Conservation (phyloP, 2,888 invertebrate species). For the Formica aserva region DNA sequence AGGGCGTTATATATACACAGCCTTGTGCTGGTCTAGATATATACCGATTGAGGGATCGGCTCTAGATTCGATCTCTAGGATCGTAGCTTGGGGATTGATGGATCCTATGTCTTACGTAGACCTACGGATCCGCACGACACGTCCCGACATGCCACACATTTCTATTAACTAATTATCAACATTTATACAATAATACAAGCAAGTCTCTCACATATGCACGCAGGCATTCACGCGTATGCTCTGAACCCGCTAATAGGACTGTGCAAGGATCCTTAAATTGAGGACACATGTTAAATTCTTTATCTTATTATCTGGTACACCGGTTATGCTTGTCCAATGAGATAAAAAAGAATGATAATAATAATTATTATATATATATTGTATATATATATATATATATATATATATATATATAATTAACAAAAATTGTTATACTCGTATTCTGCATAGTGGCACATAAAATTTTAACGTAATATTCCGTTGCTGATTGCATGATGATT, state of each 20-base stretch:
- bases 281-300: neutral
- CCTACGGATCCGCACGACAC: slow-evolving; percentile 35
- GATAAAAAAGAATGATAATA: neutral
- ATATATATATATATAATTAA: slow-evolving; percentile 29
- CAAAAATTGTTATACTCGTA: slow-evolving; percentile 26
- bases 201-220: slow-evolving; percentile 74
- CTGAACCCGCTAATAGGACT: slow-evolving; percentile 64
- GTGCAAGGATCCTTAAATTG: slow-evolving; percentile 62
- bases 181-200: slow-evolving; percentile 85
- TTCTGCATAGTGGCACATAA: slow-evolving; percentile 38
- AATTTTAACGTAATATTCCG: slow-evolving; percentile 33
- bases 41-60: slow-evolving; percentile 9
- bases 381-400: slow-evolving; percentile 17
- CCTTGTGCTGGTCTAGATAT: slow-evolving; percentile 59
- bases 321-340: slow-evolving; percentile 2
- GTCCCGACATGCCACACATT: slow-evolving; percentile 71
- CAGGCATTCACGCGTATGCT: slow-evolving; percentile 13
- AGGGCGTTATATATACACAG: slow-evolving; percentile 66
- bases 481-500: slow-evolving; percentile 27
- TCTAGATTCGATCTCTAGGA: slow-evolving; percentile 14
- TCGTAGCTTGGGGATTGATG: slow-evolving; percentile 1
- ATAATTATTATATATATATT: neutral
- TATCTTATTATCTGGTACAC: neutral
- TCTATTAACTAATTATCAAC: slow-evolving; percentile 84
- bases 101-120: slow-evolving; percentile 36